phyloP scores from a whole-genome alignment of 2,113 vertebrate genomes.

The Eurystomus gularis region DNA sequence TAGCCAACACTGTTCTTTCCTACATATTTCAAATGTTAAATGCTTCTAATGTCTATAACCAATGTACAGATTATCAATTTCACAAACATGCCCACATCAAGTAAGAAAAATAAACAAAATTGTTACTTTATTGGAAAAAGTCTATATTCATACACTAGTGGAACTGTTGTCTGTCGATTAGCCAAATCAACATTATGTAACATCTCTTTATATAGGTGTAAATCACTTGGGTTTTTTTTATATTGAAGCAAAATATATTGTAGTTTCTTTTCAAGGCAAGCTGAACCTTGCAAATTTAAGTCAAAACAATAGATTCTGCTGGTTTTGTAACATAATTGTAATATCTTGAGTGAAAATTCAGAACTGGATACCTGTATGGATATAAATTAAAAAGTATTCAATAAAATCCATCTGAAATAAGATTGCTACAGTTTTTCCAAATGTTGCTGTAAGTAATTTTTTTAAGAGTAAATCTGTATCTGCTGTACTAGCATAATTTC shows the following conservation, averaged over 20 bases:
- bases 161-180: background rate
- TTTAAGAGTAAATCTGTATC: background rate
- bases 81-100: background rate
- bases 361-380: background rate
- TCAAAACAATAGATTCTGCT: background rate
- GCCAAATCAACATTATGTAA: background rate
- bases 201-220: background rate
- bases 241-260: background rate
- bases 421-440: background rate
- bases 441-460: background rate
- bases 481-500: background rate
- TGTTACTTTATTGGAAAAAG: background rate
- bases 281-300: background rate
- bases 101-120: background rate
- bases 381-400: background rate
- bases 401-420: background rate
- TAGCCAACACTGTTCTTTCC: background rate
- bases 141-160: background rate
- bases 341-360: background rate
- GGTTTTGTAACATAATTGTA: background rate
- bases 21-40: background rate
- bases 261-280: background rate
- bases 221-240: background rate
- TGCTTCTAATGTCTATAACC: background rate
- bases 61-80: fast-evolving